Conservation (phyloP, 1,140 invertebrate genomes). For the Saccostrea glomerata region DNA sequence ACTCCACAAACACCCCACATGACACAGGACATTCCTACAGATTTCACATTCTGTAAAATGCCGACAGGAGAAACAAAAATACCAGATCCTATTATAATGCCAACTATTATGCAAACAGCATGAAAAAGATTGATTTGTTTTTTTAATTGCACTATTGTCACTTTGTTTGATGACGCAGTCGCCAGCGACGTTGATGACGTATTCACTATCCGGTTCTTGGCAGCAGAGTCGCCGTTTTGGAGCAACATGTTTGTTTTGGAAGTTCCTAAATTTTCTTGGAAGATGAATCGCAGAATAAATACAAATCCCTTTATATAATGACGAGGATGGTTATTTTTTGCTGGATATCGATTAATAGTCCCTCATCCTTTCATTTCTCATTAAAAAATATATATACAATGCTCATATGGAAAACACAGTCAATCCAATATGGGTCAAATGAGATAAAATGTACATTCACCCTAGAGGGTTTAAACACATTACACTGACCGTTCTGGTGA, state of each 20-base stretch:
- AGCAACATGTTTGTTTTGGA: neutral
- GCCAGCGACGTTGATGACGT: slow-evolving; percentile 32
- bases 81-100: slow-evolving; percentile 86
- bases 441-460: neutral
- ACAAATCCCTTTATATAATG: neutral
- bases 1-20: slow-evolving; percentile 90
- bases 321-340: neutral
- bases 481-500: neutral
- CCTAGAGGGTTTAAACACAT: neutral
- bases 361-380: neutral
- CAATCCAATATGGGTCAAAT: neutral
- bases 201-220: neutral
- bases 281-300: neutral
- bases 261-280: too few species aligned
- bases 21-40: slow-evolving; percentile 89
- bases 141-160: slow-evolving; percentile 65
- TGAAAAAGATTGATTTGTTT: slow-evolving; percentile 73
- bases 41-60: slow-evolving; percentile 89
- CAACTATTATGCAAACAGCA: slow-evolving; percentile 76
- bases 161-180: slow-evolving; percentile 40
- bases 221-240: neutral
- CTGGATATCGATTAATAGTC: neutral
- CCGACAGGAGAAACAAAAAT: slow-evolving; percentile 98
- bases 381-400: neutral
- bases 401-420: neutral